These are phyloP conservation scores for Eledona agricola DNA, from an alignment of 2,888 invertebrate genomes.

Conservation along the genomic window DNA sequence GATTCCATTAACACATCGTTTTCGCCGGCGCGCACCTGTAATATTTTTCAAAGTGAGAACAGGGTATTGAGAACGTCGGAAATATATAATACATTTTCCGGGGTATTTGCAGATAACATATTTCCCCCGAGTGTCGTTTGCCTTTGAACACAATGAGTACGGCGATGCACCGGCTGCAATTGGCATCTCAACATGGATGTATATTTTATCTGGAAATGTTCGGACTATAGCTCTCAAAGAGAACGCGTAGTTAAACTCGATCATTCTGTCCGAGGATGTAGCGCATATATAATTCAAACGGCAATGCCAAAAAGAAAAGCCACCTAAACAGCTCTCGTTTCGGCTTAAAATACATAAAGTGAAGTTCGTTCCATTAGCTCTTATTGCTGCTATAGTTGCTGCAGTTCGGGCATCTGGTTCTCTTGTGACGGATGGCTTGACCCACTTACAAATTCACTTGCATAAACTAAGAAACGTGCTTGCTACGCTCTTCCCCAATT, in stretches of 20 bases:
- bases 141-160: slow-evolving; percentile 38
- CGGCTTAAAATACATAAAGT: slow-evolving; percentile 18
- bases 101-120: slow-evolving; percentile 46
- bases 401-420: slow-evolving; percentile 28
- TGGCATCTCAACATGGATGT: slow-evolving; percentile 36
- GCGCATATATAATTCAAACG: background rate
- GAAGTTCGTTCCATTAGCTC: slow-evolving; percentile 20
- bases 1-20: slow-evolving; percentile 15
- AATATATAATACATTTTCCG: slow-evolving; percentile 41
- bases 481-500: slow-evolving; percentile 36
- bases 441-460: slow-evolving; percentile 23
- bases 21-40: slow-evolving; percentile 11
- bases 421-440: slow-evolving; percentile 25
- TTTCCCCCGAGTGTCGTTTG: slow-evolving; percentile 47
- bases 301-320: slow-evolving; percentile 5
- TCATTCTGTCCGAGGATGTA: slow-evolving; percentile 11
- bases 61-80: slow-evolving; percentile 26
- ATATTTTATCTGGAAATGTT: slow-evolving; percentile 13
- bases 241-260: slow-evolving; percentile 11
- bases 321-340: slow-evolving; percentile 3
- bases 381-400: slow-evolving; percentile 24
- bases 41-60: slow-evolving; percentile 26
- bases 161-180: slow-evolving; percentile 42
- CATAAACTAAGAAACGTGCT: slow-evolving; percentile 48
- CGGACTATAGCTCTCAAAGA: slow-evolving; percentile 3